Evolutionary conservation across 2,797 vertebrate genomes (phyloP).

Genomic region (Rhynchonycteris naso): DNA sequence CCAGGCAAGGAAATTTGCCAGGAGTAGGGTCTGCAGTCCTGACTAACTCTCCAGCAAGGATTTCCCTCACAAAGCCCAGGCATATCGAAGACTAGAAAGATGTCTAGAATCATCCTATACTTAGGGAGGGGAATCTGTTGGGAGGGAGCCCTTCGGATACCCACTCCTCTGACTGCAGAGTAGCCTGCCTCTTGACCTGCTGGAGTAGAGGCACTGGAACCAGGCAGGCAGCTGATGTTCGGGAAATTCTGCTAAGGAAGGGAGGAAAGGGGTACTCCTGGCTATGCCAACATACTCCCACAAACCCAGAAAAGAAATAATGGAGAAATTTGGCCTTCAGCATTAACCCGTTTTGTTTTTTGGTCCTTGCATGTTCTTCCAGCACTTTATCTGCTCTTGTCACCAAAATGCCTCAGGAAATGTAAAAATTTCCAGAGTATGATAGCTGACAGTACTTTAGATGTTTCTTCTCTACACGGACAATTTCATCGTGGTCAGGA

Average conservation of each 20-base stretch:
- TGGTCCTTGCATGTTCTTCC: neutral
- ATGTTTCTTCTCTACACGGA: conserved; percentile 1
- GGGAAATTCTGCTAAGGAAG: neutral
- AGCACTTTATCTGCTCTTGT: neutral
- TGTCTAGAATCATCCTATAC: neutral
- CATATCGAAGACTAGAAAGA: neutral
- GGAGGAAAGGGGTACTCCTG: neutral
- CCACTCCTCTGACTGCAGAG: neutral
- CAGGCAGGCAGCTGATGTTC: neutral
- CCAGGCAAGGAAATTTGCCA: neutral
- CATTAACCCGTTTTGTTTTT: neutral
- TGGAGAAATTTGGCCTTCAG: neutral
- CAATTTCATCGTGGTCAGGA: neutral
- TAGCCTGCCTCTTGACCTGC: neutral
- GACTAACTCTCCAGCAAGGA: neutral
- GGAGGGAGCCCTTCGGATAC: neutral
- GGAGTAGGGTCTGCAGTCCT: neutral
- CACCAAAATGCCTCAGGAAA: neutral
- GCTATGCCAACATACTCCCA: neutral
- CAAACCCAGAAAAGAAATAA: neutral
- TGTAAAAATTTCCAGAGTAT: too few species aligned
- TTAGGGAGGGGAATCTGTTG: neutral
- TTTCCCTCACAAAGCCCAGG: neutral
- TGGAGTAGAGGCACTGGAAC: neutral
- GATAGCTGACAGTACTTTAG: too few species aligned